Percentiles rank a stretch among this genome's conserved stretches.
These are phyloP conservation scores for Steatornis caripensis DNA, from an alignment of 2,113 vertebrate genomes.

Conservation along the genomic window DNA sequence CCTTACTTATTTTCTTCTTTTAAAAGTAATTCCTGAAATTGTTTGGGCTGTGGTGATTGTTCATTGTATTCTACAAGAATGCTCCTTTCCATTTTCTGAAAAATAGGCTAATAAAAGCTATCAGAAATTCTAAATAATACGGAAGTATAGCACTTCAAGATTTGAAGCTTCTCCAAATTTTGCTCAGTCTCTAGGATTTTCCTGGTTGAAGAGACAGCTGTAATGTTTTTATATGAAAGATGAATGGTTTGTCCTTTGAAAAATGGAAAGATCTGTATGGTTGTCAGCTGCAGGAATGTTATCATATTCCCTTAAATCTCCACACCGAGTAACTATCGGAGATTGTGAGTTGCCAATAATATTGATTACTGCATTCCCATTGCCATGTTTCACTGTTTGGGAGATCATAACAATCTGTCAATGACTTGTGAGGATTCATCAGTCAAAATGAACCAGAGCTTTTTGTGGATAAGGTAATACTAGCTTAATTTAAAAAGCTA, in stretches of 20 bases:
- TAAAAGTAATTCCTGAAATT: not conserved
- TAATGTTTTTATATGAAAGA: not conserved
- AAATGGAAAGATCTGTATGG: not conserved
- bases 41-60: not conserved
- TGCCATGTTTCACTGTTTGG: not conserved
- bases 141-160: not conserved
- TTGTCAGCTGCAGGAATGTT: not conserved
- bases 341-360: not conserved
- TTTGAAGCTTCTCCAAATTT: not conserved
- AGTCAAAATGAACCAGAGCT: not conserved
- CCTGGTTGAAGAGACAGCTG: not conserved
- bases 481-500: not conserved
- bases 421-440: not conserved
- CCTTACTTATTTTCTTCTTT: not conserved
- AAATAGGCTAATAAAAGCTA: not conserved
- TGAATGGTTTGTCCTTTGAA: not conserved
- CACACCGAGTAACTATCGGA: not conserved
- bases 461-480: not conserved
- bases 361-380: not conserved
- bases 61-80: not conserved
- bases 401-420: not conserved
- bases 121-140: not conserved
- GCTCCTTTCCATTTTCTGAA: not conserved
- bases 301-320: not conserved
- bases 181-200: not conserved